Conservation (phyloP, 1,140 invertebrate species). For the Drosophila mayri region DNA sequence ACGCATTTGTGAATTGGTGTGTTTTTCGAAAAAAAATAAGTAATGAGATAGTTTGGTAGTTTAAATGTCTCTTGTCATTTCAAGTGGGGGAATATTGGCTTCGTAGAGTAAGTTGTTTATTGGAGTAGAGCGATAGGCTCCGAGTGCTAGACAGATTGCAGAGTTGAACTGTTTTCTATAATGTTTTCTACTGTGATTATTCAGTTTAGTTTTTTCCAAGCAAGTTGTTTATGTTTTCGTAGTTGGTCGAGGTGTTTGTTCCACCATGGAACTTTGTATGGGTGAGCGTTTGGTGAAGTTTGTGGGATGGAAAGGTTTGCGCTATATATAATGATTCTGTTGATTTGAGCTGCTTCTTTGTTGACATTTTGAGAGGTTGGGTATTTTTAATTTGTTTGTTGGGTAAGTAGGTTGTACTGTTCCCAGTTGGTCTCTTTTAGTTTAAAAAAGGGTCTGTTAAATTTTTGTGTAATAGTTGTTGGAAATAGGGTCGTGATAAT, state of each 20-base stretch:
- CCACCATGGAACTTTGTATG: conserved; percentile 13
- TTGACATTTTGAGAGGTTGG: too few relatives aligned
- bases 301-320: conserved; percentile 24
- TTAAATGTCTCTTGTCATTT: conserved; percentile 5
- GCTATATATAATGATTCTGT: conserved; percentile 19
- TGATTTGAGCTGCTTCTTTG: conserved; percentile 18
- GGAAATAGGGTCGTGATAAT: conserved; percentile 32
- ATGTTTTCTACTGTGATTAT: conserved; percentile 3
- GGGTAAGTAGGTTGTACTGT: too few relatives aligned
- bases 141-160: conserved; percentile 10
- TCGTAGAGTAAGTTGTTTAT: conserved; percentile 17
- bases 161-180: conserved; percentile 3
- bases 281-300: conserved; percentile 9
- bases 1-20: neutral
- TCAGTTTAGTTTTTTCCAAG: conserved; percentile 10
- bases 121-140: conserved; percentile 1
- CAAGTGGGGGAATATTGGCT: conserved; percentile 3
- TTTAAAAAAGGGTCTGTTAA: too few relatives aligned
- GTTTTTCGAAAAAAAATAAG: neutral
- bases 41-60: conserved; percentile 5
- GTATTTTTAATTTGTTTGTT: too few relatives aligned
- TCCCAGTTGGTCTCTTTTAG: too few relatives aligned
- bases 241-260: conserved; percentile 19
- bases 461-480: too few relatives aligned
- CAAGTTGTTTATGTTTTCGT: conserved; percentile 19